Evolutionary conservation across 2,797 vertebrate genomes (phyloP).

Genomic region (Macropodus opercularis): DNA sequence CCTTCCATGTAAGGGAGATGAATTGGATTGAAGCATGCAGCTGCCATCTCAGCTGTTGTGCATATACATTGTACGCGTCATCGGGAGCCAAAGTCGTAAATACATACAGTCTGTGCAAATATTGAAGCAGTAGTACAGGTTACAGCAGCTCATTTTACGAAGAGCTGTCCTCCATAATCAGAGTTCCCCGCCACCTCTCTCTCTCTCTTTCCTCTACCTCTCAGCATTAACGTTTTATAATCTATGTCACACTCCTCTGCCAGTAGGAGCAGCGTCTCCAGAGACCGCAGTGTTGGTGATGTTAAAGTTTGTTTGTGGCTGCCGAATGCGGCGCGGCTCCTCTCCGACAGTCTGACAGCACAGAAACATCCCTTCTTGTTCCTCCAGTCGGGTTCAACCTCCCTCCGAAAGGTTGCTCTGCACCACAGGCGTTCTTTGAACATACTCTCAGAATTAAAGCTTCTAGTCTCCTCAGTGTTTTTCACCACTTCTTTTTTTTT

Average conservation of each 20-base stretch:
- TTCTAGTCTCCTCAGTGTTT: not conserved
- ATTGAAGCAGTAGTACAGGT: too few relatives aligned
- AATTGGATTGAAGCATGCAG: not conserved
- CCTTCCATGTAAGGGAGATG: not conserved
- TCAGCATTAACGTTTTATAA: slow-evolving; percentile 20
- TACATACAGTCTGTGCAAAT: not conserved
- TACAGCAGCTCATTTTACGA: slow-evolving; percentile 11
- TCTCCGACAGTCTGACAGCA: slow-evolving; percentile 4
- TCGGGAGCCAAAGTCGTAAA: not conserved
- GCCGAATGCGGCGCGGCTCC: slow-evolving; percentile 11
- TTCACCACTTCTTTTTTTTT: not conserved
- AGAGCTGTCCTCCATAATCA: slow-evolving; percentile 7
- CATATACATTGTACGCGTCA: not conserved
- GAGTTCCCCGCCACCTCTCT: not conserved
- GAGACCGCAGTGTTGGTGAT: slow-evolving; percentile 25
- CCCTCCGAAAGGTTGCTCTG: slow-evolving; percentile 12
- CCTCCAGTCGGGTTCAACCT: slow-evolving; percentile 15
- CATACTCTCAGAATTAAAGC: slow-evolving; percentile 5
- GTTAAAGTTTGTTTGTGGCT: slow-evolving; percentile 13
- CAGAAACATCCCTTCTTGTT: not conserved
- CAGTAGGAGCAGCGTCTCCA: slow-evolving; percentile 5
- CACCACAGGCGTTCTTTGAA: slow-evolving; percentile 1
- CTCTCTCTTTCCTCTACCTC: not conserved
- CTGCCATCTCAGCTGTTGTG: not conserved
- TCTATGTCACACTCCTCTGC: slow-evolving; percentile 13